phyloP scores from a whole-genome alignment of 2,113 vertebrate species.

The Colaptes auratus region DNA sequence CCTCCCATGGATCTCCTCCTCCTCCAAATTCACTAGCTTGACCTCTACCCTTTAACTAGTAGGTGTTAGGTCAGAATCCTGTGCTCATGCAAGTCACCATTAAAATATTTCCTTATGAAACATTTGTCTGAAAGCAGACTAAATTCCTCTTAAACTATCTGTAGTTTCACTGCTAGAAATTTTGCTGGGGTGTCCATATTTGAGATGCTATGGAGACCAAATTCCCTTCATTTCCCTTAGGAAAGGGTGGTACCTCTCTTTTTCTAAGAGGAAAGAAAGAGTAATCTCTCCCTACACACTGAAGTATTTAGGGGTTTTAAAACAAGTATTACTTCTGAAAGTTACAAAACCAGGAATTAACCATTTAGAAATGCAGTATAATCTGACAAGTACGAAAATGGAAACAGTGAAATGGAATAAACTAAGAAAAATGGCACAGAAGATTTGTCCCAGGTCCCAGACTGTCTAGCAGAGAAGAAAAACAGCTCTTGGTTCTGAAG shows the following conservation, averaged over 20 bases:
- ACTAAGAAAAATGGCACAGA: neutral
- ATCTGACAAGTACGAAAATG: neutral
- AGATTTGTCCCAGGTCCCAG: neutral
- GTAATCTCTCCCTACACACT: neutral
- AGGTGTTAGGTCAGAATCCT: neutral
- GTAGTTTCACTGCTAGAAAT: neutral
- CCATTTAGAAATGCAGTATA: neutral
- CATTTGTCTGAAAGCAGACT: neutral
- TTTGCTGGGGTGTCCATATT: neutral
- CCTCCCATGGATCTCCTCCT: neutral
- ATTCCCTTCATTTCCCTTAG: neutral
- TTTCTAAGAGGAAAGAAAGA: neutral
- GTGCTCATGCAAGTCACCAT: neutral
- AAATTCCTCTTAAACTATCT: neutral
- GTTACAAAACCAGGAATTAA: neutral
- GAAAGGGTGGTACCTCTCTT: neutral
- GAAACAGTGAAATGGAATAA: neutral
- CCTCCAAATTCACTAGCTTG: neutral
- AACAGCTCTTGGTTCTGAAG: neutral
- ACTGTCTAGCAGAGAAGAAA: neutral
- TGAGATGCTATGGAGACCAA: neutral
- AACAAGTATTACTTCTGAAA: neutral
- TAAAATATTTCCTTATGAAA: constrained; percentile 24
- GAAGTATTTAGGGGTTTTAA: neutral
- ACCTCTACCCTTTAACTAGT: neutral